Conservation (phyloP, 1,140 invertebrate species). For the Ceratina calcarata region DNA sequence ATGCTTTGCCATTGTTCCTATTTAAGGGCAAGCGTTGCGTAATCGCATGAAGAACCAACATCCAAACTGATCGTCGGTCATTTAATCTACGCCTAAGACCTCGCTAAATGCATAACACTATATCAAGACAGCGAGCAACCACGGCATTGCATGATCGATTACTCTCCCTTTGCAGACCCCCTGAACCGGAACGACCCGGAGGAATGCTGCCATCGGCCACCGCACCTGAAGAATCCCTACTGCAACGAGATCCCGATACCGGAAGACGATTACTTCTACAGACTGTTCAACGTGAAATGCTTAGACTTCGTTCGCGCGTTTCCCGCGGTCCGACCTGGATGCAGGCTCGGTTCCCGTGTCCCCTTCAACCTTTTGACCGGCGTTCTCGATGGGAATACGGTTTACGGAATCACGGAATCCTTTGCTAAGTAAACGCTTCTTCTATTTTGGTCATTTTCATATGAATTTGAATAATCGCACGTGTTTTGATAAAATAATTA, state of each 20-base stretch:
- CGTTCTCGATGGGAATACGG: conserved; percentile 90
- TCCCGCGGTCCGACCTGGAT: conserved; percentile 90
- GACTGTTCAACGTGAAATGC: conserved; percentile 90
- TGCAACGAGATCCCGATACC: conserved; percentile 95
- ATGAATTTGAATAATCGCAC: too few relatives aligned
- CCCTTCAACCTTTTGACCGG: conserved; percentile 92
- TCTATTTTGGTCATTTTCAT: not conserved
- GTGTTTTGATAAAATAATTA: too few relatives aligned
- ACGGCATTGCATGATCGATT: conserved; percentile 30
- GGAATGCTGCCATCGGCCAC: conserved; percentile 90
- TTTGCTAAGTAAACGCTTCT: conserved; percentile 83
- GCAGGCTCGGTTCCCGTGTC: conserved; percentile 88
- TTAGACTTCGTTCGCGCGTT: conserved; percentile 94
- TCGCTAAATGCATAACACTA: not conserved
- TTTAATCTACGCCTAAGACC: not conserved
- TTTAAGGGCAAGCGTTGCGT: too few relatives aligned
- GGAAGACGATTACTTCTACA: conserved; percentile 95
- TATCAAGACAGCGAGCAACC: not conserved
- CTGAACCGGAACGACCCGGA: conserved; percentile 92
- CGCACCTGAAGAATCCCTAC: conserved; percentile 91
- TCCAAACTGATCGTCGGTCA: not conserved
- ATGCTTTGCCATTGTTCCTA: too few relatives aligned
- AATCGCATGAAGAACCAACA: not conserved
- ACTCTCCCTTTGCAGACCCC: conserved; percentile 83
- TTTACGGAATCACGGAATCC: conserved; percentile 90